Percentiles rank a stretch among this genome's conserved stretches.
Conservation (phyloP, 2,797 vertebrate species). For the Pipistrellus nathusii region DNA sequence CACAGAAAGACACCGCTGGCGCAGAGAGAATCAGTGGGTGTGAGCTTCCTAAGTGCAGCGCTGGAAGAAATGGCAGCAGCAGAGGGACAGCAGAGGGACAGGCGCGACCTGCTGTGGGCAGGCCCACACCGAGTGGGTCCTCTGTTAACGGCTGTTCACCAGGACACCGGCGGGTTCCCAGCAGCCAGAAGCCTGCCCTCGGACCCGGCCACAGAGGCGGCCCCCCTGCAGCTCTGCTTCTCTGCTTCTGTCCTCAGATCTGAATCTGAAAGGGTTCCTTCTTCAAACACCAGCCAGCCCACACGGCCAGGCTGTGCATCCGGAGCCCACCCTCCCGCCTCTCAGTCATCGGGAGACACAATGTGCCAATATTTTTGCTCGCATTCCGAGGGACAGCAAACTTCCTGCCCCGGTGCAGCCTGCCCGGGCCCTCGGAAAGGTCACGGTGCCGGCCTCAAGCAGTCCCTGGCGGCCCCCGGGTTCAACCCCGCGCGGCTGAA, state of each 20-base stretch:
- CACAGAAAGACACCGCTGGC: background rate
- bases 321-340: slow-evolving; percentile 73
- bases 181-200: slow-evolving; percentile 57
- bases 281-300: slow-evolving; percentile 80
- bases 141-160: background rate
- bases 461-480: slow-evolving; percentile 21
- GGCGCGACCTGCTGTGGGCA: background rate
- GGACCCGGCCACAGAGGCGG: slow-evolving; percentile 65
- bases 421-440: slow-evolving; percentile 73
- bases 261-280: slow-evolving; percentile 83
- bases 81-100: background rate
- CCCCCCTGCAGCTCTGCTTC: slow-evolving; percentile 63
- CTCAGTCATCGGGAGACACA: slow-evolving; percentile 77
- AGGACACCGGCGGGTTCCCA: slow-evolving; percentile 51
- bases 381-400: slow-evolving; percentile 83
- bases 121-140: background rate
- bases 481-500: background rate
- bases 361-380: slow-evolving; percentile 81
- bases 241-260: slow-evolving; percentile 79
- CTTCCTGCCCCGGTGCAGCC: slow-evolving; percentile 79
- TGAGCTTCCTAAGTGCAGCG: background rate
- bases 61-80: background rate
- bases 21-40: background rate
- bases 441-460: slow-evolving; percentile 51
- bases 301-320: slow-evolving; percentile 81